Evolutionary conservation across 2,113 vertebrate genomes (phyloP).

Genomic region (Mus spicilegus): DNA sequence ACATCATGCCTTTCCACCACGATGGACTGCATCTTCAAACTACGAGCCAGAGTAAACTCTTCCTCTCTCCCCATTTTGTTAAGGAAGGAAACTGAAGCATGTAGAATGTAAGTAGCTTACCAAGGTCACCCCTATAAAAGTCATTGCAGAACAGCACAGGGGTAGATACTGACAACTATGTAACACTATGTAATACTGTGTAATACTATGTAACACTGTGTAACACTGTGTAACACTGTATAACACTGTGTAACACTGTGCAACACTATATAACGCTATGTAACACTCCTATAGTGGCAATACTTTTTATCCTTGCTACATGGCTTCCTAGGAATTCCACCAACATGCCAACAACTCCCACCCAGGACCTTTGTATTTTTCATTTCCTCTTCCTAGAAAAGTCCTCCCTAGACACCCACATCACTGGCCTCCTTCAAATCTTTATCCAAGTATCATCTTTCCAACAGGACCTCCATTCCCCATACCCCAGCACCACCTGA

Average conservation of each 20-base stretch:
- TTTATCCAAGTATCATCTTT: not conserved
- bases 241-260: no score
- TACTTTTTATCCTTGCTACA: not conserved
- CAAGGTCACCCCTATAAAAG: conserved; percentile 25
- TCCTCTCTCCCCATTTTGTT: not conserved
- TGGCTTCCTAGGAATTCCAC: not conserved
- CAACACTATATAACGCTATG: not conserved
- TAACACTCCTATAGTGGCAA: not conserved
- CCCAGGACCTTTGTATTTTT: not conserved
- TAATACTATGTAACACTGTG: not conserved
- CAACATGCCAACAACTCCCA: not conserved
- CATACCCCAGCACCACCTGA: no score
- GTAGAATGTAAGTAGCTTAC: not conserved
- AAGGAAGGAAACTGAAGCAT: conserved; percentile 24
- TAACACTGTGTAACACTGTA: no score
- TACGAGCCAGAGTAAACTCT: not conserved
- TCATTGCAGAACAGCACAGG: not conserved
- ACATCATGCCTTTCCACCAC: not conserved
- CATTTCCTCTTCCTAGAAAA: not conserved
- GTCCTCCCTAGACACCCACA: not conserved
- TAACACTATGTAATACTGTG: not conserved
- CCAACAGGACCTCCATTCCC: not conserved
- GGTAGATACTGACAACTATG: not conserved
- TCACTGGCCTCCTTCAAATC: conserved; percentile 19
- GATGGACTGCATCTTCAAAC: not conserved